Conservation (phyloP, 2,797 vertebrate species). For the Catharus ustulatus region DNA sequence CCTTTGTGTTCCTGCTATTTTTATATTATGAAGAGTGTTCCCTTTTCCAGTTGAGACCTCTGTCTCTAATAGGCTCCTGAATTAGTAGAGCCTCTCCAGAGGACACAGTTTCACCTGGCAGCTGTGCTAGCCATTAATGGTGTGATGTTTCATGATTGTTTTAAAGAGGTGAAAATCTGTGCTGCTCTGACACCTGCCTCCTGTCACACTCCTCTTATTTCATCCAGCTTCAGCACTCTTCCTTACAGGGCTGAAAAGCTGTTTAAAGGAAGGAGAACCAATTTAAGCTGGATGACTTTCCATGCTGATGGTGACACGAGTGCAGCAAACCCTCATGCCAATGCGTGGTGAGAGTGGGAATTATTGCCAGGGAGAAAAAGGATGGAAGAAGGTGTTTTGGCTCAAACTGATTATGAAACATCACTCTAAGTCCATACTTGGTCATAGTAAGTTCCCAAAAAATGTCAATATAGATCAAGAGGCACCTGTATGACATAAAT, state of each 20-base stretch:
- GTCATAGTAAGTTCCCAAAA: not conserved
- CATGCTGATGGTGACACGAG: not conserved
- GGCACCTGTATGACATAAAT: not conserved
- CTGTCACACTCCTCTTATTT: not conserved
- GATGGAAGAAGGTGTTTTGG: not conserved
- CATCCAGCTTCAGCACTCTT: not conserved
- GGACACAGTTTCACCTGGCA: not conserved
- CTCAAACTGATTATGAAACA: not conserved
- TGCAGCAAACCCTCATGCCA: not conserved
- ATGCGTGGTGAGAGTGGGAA: not conserved
- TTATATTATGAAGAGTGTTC: not conserved
- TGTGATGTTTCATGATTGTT: not conserved
- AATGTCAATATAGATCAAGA: not conserved
- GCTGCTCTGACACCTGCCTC: not conserved
- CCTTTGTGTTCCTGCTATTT: not conserved
- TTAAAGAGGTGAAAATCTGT: not conserved
- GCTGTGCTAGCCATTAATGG: not conserved
- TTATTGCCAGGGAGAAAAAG: not conserved
- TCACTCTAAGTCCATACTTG: not conserved
- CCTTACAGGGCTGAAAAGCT: not conserved
- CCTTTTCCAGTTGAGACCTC: not conserved
- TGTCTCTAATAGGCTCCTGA: not conserved
- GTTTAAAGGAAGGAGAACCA: not conserved
- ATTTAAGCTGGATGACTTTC: not conserved
- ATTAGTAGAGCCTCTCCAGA: not conserved